Percentiles rank a stretch among this genome's conserved stretches.
These are phyloP conservation scores for Trogon melanurus DNA, from an alignment of 2,113 vertebrate species.

Conservation along the genomic window DNA sequence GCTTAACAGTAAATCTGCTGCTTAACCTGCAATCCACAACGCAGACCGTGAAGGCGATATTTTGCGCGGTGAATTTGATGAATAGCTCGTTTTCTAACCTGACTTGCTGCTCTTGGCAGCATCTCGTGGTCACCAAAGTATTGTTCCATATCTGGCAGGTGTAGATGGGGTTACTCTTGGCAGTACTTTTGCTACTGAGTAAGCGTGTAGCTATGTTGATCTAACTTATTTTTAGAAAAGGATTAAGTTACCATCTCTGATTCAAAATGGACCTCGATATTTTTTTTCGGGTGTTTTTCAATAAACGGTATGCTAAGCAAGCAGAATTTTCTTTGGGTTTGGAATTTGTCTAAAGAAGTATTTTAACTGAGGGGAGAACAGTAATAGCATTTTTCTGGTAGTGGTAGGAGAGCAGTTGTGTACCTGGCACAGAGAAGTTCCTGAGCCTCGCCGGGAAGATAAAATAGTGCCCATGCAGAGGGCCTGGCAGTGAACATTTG, in stretches of 20 bases:
- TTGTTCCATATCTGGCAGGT: constrained; percentile 31
- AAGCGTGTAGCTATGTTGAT: constrained; percentile 46
- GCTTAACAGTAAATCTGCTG: not conserved
- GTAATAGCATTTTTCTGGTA: not conserved
- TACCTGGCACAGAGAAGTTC: not conserved
- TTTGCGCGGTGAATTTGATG: not conserved
- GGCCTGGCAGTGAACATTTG: not conserved
- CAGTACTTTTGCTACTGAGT: constrained; percentile 27
- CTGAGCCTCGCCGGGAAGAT: not conserved
- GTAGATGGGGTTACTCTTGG: constrained; percentile 50
- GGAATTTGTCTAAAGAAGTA: not conserved
- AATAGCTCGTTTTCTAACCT: not conserved
- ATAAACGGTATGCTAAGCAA: not conserved
- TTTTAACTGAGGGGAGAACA: not conserved
- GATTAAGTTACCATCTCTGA: constrained; percentile 22
- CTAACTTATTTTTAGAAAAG: constrained; percentile 71
- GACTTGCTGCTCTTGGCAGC: not conserved
- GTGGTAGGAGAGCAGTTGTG: not conserved
- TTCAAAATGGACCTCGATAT: not conserved
- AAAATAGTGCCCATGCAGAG: not conserved
- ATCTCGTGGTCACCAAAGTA: not conserved
- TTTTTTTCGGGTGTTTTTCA: not conserved
- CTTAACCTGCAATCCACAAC: not conserved
- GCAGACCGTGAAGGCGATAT: not conserved
- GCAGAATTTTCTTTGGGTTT: not conserved